Evolutionary conservation across 2,888 invertebrate genomes (phyloP), one percentile per base, ranked within the genome.

Genomic region (Euplagia quadripunctaria): DNA sequence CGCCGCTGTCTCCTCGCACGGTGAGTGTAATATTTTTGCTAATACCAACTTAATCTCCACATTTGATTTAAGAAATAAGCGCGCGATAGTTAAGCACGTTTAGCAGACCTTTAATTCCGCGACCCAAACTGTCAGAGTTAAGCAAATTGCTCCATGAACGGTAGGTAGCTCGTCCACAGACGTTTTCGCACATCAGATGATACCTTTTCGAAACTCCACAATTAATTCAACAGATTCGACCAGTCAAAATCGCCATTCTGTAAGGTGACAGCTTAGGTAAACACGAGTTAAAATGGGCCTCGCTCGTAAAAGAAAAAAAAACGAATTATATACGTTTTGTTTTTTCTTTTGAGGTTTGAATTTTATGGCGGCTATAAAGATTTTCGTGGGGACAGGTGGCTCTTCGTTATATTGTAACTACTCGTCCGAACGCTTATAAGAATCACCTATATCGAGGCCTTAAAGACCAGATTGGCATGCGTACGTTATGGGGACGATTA

Each of bases 311-410:
- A 90, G 88, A 91, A 92, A 93, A 91, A 93, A 93, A 93, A 92
- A 92, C 88, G 86, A 84, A 90, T 88, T 89, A 90, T 89, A 88
- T 89, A 89, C 91, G 90, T 94, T 86, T 94, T 92, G 88, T 93
- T 95, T 96, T 93, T 93, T 90, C 89, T 90, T 94, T 94, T 92
- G 92, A 94, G 94, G 93, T 94, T 95, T 93, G 94, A 94, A 94
- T 95, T 96, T 96, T 95, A 96, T 95, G 91, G 93, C 86, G 89
- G 94, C 94, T 90, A 96, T 96, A 96, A 96, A 96, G 94, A 92
- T 95, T 94, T 96, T 94, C 94, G 91, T 94, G 94, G 95, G 91
- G 96, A 96, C 96, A 96, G 96, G 96, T 96, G 96, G 95, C 92
- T 95, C 92, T 95, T 93, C 93, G 94, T 95, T 95, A 94, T 94